These are phyloP conservation scores for Eumeta japonica DNA, from an alignment of 1,140 invertebrate species.

Conservation along the genomic window DNA sequence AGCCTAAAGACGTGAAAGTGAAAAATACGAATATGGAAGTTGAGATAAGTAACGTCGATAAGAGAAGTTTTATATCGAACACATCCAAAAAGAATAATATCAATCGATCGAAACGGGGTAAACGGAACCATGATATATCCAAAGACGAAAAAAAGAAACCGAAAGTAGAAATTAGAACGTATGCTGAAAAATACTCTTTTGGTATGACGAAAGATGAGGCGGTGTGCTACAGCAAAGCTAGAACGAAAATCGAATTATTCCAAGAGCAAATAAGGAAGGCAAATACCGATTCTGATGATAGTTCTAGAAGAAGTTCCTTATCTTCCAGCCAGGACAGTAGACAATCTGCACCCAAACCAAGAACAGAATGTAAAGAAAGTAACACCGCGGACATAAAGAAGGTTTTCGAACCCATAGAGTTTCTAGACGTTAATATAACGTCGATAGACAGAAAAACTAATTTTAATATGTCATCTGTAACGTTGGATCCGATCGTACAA, in stretches of 20 bases:
- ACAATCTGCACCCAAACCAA: slow-evolving; percentile 12
- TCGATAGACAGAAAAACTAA: slow-evolving; percentile 19
- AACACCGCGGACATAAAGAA: too few species aligned
- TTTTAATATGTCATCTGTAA: slow-evolving; percentile 13
- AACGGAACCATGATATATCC: too few species aligned
- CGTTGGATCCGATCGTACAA: slow-evolving; percentile 20
- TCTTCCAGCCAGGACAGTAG: slow-evolving; percentile 19
- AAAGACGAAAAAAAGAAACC: slow-evolving; percentile 31
- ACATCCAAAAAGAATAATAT: slow-evolving; percentile 41
- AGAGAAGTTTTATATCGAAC: slow-evolving; percentile 31
- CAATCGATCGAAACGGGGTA: slow-evolving; percentile 37
- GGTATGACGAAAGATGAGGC: slow-evolving; percentile 32
- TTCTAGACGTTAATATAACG: slow-evolving; percentile 14
- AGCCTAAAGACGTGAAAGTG: slow-evolving; percentile 6
- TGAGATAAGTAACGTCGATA: slow-evolving; percentile 12
- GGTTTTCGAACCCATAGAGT: slow-evolving; percentile 29
- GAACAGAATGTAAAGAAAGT: too few species aligned
- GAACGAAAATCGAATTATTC: slow-evolving; percentile 52
- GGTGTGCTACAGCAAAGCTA: slow-evolving; percentile 43
- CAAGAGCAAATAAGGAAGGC: slow-evolving; percentile 48
- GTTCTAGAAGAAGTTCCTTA: slow-evolving; percentile 27
- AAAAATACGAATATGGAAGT: slow-evolving; percentile 10
- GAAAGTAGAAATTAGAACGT: slow-evolving; percentile 50
- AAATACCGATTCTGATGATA: slow-evolving; percentile 33
- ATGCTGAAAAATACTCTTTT: slow-evolving; percentile 35